Evolutionary conservation across 2,888 invertebrate species (phyloP).

Genomic region (Augiades crinisus): DNA sequence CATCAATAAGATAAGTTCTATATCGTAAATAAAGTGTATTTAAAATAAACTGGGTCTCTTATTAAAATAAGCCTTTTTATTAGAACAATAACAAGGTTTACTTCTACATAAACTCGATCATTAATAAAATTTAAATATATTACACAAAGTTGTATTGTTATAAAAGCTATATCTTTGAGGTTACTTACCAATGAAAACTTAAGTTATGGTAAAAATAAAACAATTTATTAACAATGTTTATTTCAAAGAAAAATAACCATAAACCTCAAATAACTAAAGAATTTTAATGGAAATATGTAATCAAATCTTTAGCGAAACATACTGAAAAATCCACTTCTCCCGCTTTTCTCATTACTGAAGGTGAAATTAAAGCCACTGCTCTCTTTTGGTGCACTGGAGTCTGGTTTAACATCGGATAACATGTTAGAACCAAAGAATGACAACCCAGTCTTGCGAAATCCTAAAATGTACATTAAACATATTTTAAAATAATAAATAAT

Average conservation of each 20-base stretch:
- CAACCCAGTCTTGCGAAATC: slow-evolving; percentile 57
- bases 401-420: slow-evolving; percentile 44
- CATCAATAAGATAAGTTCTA: slow-evolving; percentile 67
- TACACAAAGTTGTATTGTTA: too few species aligned
- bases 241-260: background rate
- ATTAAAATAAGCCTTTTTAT: slow-evolving; percentile 2
- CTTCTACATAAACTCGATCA: too few species aligned
- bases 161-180: too few species aligned
- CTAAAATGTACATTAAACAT: slow-evolving; percentile 39
- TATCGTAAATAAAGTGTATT: slow-evolving; percentile 26
- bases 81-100: too few species aligned
- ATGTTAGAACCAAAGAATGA: slow-evolving; percentile 63
- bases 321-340: slow-evolving; percentile 60
- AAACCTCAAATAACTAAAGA: too few species aligned
- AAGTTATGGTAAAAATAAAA: too few species aligned
- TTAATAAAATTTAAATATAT: too few species aligned
- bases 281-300: too few species aligned
- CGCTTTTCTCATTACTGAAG: slow-evolving; percentile 63
- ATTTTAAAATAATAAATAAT: background rate
- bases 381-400: slow-evolving; percentile 40
- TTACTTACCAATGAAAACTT: too few species aligned
- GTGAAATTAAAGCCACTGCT: slow-evolving; percentile 59
- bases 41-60: slow-evolving; percentile 19
- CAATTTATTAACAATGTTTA: slow-evolving; percentile 4
- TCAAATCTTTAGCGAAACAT: slow-evolving; percentile 54